These are phyloP conservation scores for Pyxicephalus adspersus DNA, from an alignment of 2,113 vertebrate genomes.

Conservation along the genomic window DNA sequence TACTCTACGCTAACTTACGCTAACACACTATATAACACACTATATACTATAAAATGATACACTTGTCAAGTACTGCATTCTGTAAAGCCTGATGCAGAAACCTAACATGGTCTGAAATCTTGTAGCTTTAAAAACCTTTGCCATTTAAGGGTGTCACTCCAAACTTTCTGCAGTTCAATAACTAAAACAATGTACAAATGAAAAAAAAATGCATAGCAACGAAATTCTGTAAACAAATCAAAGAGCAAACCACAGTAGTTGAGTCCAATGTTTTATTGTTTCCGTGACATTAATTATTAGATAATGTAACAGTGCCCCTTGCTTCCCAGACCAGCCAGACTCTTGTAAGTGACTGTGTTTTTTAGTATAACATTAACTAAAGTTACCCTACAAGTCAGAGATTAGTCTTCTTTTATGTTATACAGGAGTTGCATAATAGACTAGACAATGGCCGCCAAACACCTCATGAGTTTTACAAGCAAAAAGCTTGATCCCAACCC, in stretches of 20 bases:
- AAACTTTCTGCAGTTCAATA: neutral
- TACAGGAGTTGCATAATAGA: too few species aligned
- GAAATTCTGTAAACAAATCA: neutral
- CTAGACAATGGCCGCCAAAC: neutral
- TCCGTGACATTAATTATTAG: neutral
- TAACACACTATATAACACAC: too few species aligned
- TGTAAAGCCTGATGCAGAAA: too few species aligned
- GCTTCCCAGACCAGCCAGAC: neutral
- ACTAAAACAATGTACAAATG: neutral
- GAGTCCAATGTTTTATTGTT: neutral
- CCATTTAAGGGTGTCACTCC: too few species aligned
- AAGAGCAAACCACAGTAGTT: neutral
- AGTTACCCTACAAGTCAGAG: neutral
- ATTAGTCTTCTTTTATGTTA: neutral
- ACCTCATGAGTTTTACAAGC: too few species aligned
- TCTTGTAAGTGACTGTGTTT: conserved; percentile 17
- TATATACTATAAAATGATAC: too few species aligned
- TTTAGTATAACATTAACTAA: conserved; percentile 16
- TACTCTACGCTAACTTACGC: too few species aligned
- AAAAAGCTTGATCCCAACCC: too few species aligned
- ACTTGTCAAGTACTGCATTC: too few species aligned
- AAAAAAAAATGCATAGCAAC: neutral
- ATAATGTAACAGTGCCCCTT: neutral
- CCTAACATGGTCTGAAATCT: too few species aligned
- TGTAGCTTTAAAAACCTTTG: too few species aligned